Evolutionary conservation across 2,888 invertebrate genomes (phyloP), one percentile per base, ranked within the genome.

Genomic region (Oscheius sp.): DNA sequence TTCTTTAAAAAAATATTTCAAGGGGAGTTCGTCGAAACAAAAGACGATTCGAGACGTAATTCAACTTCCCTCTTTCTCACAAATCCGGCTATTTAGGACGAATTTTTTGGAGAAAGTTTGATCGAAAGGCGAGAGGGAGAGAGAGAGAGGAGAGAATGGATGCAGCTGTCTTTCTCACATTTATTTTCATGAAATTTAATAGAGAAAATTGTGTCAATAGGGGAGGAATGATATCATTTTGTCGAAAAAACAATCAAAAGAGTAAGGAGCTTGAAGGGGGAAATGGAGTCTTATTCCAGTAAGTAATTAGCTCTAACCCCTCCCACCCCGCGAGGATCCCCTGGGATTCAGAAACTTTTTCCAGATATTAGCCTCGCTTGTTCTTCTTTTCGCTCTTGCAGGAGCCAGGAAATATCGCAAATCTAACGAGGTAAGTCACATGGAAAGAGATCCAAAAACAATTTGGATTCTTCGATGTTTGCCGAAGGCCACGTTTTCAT

Each of bases 1-100:
- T n/a, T n/a, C n/a, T n/a, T n/a, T n/a, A n/a, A n/a, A n/a, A n/a
- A n/a, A n/a, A n/a, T n/a, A n/a, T n/a, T n/a, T n/a, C n/a, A n/a
- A n/a, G n/a, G n/a, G n/a, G 52, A 27, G n/a, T 6, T 25, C n/a
- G 25, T 27, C 27, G 27, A 37, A 12, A 12, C 6, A 12, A 3
- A 48, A 25, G 48, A 25, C 3, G 23, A 17, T 25, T 10, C 25
- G 52, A n/a, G 52, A 29, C 52, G 52, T 52, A 52, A 52, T 52
- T 52, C 52, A 52, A 52, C 52, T 52, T 52, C 52, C 52, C 25
- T n/a, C 10, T 10, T 20, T 29, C 29, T 52, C 52, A 52, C 42
- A 29, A 52, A 15, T 29, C 52, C n/a, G n/a, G 52, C 52, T 52
- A 52, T 29, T 52, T 52, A 27, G 52, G 29, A 20, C n/a, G 10